Percentiles rank a stretch among this genome's conserved stretches.
phyloP scores from a whole-genome alignment of 2,797 vertebrate genomes.

The Manis javanica region DNA sequence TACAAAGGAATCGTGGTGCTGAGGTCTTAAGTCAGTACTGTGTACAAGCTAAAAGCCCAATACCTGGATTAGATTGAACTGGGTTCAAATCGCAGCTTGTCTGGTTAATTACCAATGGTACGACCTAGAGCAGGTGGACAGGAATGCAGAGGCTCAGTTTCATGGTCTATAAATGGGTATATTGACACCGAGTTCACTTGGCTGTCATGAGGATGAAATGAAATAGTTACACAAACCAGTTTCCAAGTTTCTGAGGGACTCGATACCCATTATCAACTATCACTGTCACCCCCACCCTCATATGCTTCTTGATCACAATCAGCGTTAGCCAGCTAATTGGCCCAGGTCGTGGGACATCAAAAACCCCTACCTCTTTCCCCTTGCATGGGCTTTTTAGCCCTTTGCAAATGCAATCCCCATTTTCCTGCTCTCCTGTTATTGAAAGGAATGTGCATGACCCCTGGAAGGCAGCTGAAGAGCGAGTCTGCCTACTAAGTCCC shows the following conservation, averaged over 20 bases:
- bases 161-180: neutral
- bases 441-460: neutral
- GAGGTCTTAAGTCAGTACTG: neutral
- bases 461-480: neutral
- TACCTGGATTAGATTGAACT: neutral
- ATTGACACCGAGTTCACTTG: neutral
- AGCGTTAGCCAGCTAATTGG: neutral
- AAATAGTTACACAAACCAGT: neutral
- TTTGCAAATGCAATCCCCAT: neutral
- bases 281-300: rapidly evolving
- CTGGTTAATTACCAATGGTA: too few species aligned
- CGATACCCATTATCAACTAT: neutral
- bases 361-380: neutral
- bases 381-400: neutral
- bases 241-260: neutral
- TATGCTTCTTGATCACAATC: neutral
- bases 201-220: neutral
- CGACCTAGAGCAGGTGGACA: neutral
- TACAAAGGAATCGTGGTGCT: neutral
- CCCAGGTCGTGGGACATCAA: neutral
- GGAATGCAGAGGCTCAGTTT: neutral
- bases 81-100: neutral
- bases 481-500: neutral
- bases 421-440: neutral
- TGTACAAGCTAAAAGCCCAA: neutral